phyloP scores from a whole-genome alignment of 2,797 vertebrate genomes.

The Sarcophilus harrisii region DNA sequence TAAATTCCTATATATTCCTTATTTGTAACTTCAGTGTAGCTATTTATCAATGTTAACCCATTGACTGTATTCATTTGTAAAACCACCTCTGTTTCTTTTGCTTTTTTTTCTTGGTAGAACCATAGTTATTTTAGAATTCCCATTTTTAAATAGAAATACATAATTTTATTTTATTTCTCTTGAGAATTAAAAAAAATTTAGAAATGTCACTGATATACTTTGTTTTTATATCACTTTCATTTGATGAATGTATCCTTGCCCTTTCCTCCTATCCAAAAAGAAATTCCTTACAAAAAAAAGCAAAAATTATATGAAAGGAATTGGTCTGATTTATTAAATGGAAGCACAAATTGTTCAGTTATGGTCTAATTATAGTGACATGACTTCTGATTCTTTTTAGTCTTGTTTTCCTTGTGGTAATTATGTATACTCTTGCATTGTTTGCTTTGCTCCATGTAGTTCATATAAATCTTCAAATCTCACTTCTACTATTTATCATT shows the following conservation, averaged over 20 bases:
- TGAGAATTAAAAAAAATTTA: not conserved
- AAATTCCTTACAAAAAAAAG: not conserved
- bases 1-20: too few species aligned
- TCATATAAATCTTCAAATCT: constrained; percentile 2
- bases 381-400: not conserved
- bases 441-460: constrained; percentile 7
- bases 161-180: not conserved
- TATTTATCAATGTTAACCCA: too few species aligned
- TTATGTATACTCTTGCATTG: not conserved
- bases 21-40: too few species aligned
- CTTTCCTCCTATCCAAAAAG: not conserved
- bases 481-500: not conserved
- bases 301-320: not conserved
- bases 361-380: not conserved
- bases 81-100: not conserved
- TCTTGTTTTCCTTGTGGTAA: not conserved
- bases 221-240: not conserved
- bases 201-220: not conserved
- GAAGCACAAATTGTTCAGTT: not conserved
- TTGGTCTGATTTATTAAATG: not conserved
- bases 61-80: too few species aligned
- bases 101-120: not conserved
- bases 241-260: not conserved
- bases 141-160: not conserved
- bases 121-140: not conserved